Base-by-base conservation (phyloP, 2,113 vertebrate species). In the Crypturellus undulatus region DNA sequence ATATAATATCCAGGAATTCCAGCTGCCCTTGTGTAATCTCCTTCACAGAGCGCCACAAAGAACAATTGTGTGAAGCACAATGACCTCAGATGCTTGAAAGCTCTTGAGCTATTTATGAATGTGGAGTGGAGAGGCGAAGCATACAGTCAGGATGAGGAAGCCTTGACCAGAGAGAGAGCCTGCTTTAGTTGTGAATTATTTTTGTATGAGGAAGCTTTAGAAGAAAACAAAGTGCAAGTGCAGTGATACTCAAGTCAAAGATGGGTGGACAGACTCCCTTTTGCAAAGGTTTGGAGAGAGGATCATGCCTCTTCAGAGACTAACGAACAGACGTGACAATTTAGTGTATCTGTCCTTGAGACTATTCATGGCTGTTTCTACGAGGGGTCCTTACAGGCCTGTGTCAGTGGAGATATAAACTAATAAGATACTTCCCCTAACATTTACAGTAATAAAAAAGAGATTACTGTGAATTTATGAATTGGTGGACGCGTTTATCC, bases 41-140 rank as follows among this genome's bases (percentile, higher is more conserved):
- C 94, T 97, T 97, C 93, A 97, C 94, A 96, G 96, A 96, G 94
- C 56, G 54, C 67, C 77, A 78, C 42, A 94, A 94, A 97, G 95
- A 98, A 98, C 97, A 98, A 98, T 98, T 93, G 95, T 98, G 97
- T 98, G 98, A 98, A 98, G 97, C 93, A 87, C 64, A 79, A 90
- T 97, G 97, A 98, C 97, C 97, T 98, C 97, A 98, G 96, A 93
- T 86, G 89, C 91, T 96, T 96, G 94, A 96, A 95, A 92, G 89
- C 70, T 95, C 79, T 88, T 56, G 63, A 85, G 88, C 97, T 98
- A 97, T 98, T 98, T 98, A 96, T 98, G 98, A 98, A 97, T 96
- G 91, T 92, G 67, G 56, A 51, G 84, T 60, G 47, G 77, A 85
- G 90, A 92, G 69, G 62, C 43, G 90, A 92, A 72, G 67, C 49